Conservation (phyloP, 1,140 invertebrate genomes). For the Lineus longissimus region DNA sequence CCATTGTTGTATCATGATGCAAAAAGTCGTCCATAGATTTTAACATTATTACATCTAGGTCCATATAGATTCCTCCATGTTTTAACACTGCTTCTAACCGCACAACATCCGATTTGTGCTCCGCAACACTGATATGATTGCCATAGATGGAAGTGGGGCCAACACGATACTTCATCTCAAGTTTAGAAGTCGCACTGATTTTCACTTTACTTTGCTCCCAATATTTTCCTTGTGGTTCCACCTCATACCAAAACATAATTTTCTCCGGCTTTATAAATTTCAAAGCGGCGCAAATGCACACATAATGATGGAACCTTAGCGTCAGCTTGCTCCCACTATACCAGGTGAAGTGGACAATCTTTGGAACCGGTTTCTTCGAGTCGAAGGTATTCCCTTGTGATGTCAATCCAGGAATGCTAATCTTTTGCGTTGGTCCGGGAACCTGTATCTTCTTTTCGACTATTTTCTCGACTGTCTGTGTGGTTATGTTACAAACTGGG, state of each 20-base stretch:
- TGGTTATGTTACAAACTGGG: too few species aligned
- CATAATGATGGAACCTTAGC: not conserved
- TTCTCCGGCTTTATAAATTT: not conserved
- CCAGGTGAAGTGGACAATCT: not conserved
- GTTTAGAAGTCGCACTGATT: not conserved
- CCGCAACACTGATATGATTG: not conserved
- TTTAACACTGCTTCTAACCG: conserved; percentile 3
- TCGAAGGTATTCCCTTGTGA: too few species aligned
- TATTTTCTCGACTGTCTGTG: too few species aligned
- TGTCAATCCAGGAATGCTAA: too few species aligned
- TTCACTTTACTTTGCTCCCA: not conserved
- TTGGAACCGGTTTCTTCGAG: not conserved
- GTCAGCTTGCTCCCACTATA: not conserved
- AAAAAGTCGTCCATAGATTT: not conserved
- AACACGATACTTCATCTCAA: not conserved
- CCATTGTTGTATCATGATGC: not conserved
- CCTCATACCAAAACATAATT: conserved; percentile 4
- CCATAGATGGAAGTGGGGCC: not conserved
- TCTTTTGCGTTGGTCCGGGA: too few species aligned
- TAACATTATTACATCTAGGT: not conserved
- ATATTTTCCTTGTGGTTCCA: not conserved
- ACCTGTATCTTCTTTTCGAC: too few species aligned
- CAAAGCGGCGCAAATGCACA: not conserved
- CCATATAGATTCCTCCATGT: not conserved
- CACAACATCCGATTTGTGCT: conserved; percentile 5